Conservation (phyloP, 2,113 vertebrate genomes). For the Tragulus kanchil region DNA sequence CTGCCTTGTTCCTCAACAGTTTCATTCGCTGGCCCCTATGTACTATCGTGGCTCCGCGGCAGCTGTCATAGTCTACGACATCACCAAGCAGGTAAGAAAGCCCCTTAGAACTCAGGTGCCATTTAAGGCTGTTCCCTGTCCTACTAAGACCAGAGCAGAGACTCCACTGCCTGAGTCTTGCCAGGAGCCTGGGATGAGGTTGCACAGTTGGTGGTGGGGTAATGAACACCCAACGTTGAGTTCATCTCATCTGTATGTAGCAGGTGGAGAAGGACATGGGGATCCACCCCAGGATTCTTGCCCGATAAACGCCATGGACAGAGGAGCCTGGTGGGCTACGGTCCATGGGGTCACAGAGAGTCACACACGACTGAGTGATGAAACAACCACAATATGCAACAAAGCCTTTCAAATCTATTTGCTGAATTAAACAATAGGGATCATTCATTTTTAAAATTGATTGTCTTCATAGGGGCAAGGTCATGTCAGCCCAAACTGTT, state of each 20-base stretch:
- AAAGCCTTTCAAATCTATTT: background rate
- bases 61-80: constrained; percentile 98
- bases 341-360: background rate
- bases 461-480: background rate
- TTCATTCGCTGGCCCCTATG: constrained; percentile 98
- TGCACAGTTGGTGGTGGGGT: background rate
- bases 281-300: background rate
- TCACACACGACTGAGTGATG: background rate
- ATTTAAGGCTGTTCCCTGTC: background rate
- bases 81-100: constrained; percentile 95
- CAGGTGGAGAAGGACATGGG: background rate
- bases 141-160: background rate
- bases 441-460: background rate
- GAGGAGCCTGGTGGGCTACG: background rate
- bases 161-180: background rate
- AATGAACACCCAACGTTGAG: background rate
- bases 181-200: background rate
- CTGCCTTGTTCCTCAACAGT: constrained; percentile 87
- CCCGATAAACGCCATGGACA: background rate
- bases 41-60: constrained; percentile 98
- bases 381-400: background rate
- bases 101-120: too few relatives aligned
- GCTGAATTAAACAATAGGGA: background rate
- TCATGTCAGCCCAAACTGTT: background rate
- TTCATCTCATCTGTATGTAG: background rate